Base-by-base conservation (phyloP, 2,888 invertebrate genomes). In the Rhingia rostrata region DNA sequence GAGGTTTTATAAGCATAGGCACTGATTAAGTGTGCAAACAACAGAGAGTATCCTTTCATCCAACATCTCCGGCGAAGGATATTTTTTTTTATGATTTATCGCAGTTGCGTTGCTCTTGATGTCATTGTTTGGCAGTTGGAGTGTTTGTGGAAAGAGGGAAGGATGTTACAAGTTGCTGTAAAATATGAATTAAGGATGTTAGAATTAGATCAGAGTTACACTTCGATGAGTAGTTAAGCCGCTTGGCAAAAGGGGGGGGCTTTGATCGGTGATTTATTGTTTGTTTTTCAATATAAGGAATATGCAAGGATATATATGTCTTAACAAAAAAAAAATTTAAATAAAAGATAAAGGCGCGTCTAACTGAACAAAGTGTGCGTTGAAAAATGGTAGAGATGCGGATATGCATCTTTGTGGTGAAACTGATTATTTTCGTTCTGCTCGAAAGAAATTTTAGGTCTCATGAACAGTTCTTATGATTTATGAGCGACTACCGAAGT, bases 231-330 rank as follows among this genome's bases (percentile, higher is more conserved):
- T 64, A 66, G 39, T 61, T 56, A 78, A 45, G 60, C 49, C 63
- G 39, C 58, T 51, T 74, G 43, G 67, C 56, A 79, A 74, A 69
- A 60, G 53, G 63, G 79, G 74, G 53, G 54, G 51, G 53, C 66
- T 41, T 66, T 30, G 37, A 47, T 64, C 58, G 53, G 47, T 84
- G 83, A 84, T 84, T 84, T 84, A 84, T 84, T 84, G 79, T 84
- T 84, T 22, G 22, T 22, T 22, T 2, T 22, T 22, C 22, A 22
- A 22, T 2, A 22, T 22, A 22, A 22, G 22, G 22, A 22, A 22
- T 2, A 22, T 2, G 2, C 22, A 22, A 22, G 22, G 22, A 22
- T 22, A 22, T 22, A 22, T 2, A 22, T 22, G 22, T 22, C 22
- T 22, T 22, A 22, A 22, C 22, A 22, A 22, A 22, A 22, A 22